Conservation (phyloP, 2,797 vertebrate species). For the Mastacembelus armatus region DNA sequence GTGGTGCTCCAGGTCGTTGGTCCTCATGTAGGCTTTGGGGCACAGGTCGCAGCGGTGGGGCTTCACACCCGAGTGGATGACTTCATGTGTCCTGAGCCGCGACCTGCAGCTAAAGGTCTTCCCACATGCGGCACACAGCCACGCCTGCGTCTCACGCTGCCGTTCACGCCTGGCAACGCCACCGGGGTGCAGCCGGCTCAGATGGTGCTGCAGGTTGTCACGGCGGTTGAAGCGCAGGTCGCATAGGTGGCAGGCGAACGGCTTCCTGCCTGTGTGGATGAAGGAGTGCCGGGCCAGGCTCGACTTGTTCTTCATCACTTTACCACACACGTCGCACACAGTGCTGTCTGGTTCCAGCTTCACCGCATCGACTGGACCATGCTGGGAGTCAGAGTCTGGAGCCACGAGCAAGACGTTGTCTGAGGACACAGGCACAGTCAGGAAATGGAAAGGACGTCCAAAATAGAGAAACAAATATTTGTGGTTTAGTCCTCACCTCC, state of each 20-base stretch:
- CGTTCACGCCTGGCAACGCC: constrained; percentile 43
- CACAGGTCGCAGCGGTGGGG: constrained; percentile 70
- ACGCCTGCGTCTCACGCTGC: constrained; percentile 38
- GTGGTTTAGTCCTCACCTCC: constrained; percentile 27
- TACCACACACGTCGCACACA: constrained; percentile 71
- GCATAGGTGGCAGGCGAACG: constrained; percentile 68
- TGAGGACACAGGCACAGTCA: no score
- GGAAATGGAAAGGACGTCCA: no score
- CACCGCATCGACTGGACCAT: constrained; percentile 20
- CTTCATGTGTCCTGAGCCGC: constrained; percentile 65
- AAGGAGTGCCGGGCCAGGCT: constrained; percentile 74
- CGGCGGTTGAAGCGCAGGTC: constrained; percentile 73
- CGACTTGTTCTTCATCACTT: constrained; percentile 76
- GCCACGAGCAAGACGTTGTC: no score
- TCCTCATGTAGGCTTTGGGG: constrained; percentile 76
- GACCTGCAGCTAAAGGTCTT: constrained; percentile 74
- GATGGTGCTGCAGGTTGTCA: constrained; percentile 74
- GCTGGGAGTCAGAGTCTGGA: constrained; percentile 24
- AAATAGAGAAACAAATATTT: neutral
- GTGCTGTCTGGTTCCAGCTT: constrained; percentile 64
- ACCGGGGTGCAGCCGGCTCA: constrained; percentile 59
- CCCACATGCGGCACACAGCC: constrained; percentile 70
- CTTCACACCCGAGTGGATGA: constrained; percentile 71
- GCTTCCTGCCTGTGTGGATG: constrained; percentile 75
- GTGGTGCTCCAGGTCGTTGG: constrained; percentile 75